Evolutionary conservation across 2,113 vertebrate species (phyloP).

Genomic region (Chamaetylas fuelleborni): DNA sequence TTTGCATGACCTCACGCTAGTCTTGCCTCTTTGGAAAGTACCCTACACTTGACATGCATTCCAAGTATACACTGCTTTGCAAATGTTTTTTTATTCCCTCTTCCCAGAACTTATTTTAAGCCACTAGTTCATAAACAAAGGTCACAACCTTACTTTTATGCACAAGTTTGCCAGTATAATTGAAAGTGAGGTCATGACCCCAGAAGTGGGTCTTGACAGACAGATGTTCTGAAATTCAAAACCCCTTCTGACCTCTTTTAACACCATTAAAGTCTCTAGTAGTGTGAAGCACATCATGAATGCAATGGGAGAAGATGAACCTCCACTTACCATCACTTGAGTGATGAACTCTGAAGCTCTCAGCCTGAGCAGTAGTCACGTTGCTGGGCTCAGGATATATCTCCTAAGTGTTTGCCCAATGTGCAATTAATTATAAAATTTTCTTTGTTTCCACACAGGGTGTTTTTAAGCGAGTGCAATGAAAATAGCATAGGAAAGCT

Average conservation of each 20-base stretch:
- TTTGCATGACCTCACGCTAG: conserved; percentile 52
- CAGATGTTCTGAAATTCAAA: conserved; percentile 37
- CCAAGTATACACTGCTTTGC: conserved; percentile 24
- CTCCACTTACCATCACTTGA: not conserved
- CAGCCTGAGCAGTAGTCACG: not conserved
- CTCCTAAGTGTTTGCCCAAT: not conserved
- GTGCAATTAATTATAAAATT: not conserved
- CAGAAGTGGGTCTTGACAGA: conserved; percentile 7
- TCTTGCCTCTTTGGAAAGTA: conserved; percentile 52
- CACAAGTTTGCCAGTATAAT: conserved; percentile 4
- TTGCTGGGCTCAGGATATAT: not conserved
- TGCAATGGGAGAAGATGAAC: not conserved
- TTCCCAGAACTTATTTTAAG: conserved; percentile 53
- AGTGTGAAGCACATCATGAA: not conserved
- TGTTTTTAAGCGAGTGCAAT: not conserved
- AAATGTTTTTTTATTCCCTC: conserved; percentile 28
- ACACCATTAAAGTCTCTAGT: not conserved
- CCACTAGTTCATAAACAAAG: conserved; percentile 19
- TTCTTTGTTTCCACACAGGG: not conserved
- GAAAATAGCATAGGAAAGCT: not conserved
- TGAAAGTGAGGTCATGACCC: conserved; percentile 46
- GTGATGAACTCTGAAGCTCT: not conserved
- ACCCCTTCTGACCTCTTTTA: conserved; percentile 28
- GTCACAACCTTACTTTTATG: conserved; percentile 33
- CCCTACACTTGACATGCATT: conserved; percentile 46